phyloP scores from a whole-genome alignment of 2,797 vertebrate species.

The Furcifer pardalis region DNA sequence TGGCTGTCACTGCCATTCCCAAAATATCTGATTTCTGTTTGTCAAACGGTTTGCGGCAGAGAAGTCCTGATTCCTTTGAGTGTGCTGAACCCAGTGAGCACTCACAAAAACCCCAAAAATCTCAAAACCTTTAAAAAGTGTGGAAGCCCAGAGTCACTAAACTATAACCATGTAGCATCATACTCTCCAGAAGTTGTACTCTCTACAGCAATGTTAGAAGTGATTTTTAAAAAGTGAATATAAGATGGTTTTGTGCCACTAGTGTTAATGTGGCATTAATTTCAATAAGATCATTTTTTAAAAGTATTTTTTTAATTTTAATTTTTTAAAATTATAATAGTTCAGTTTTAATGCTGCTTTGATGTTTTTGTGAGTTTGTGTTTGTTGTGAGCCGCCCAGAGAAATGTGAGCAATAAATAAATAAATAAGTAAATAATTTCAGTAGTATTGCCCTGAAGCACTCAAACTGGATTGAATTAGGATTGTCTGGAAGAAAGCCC shows the following conservation, averaged over 20 bases:
- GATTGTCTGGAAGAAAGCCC: neutral
- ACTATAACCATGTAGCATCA: neutral
- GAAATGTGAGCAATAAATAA: too few species aligned
- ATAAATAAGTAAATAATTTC: slow-evolving; percentile 28
- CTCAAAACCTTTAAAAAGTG: neutral
- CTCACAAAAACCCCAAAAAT: neutral
- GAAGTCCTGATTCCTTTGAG: neutral
- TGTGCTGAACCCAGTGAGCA: neutral
- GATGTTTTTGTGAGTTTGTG: too few species aligned
- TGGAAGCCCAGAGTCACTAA: neutral
- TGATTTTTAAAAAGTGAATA: slow-evolving; percentile 27
- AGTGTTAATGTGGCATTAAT: slow-evolving; percentile 30
- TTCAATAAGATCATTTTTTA: slow-evolving; percentile 75
- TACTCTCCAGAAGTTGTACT: slow-evolving; percentile 15
- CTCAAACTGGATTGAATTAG: neutral
- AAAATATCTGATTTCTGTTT: slow-evolving; percentile 24
- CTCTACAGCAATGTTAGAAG: slow-evolving; percentile 29
- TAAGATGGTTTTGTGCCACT: slow-evolving; percentile 24
- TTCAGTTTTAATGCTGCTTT: too few species aligned
- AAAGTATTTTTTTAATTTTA: too few species aligned
- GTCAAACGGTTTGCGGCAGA: slow-evolving; percentile 21
- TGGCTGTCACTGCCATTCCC: slow-evolving; percentile 21
- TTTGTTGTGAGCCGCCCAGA: too few species aligned
- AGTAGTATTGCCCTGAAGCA: slow-evolving; percentile 63
- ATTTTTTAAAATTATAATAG: too few species aligned